Evolutionary conservation across 2,113 vertebrate species (phyloP), one percentile per base, ranked within the genome.

Genomic region (Myxocyprinus asiaticus): DNA sequence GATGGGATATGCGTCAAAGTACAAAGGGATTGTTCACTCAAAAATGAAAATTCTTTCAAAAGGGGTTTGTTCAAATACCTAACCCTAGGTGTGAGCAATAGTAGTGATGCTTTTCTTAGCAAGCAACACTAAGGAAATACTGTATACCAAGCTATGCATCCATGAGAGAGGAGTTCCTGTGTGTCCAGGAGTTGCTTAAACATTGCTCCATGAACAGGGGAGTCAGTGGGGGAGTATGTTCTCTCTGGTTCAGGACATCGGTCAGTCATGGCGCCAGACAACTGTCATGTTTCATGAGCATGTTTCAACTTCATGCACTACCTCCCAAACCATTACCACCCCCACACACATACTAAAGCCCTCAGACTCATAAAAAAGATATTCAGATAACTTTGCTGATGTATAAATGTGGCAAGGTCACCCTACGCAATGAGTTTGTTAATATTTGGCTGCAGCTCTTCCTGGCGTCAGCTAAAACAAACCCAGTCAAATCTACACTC

Each of bases 391-490:
- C 55, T 59, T 17, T 64, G 59, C 48, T 71, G 42, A 77, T 51
- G n/a, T 55, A 59, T 68, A 43, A 44, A 62, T 48, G 33, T 43
- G 48, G 68, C 17, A 67, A 69, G 76, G 64, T 78, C 71, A 79
- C 64, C 83, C 63, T 67, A 72, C 63, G 42, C 17, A 66, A 51
- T 83, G 67, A 80, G 65, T 81, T 69, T 51, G 78, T 53, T 62
- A 65, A 48, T 82, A 76, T 77, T 67, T 65, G 11, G 59, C 67
- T 73, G 48, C 59, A 67, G 76, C 63, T 83, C 83, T 84, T 84
- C 79, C 77, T 87, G 85, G 74, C 82, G 75, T 86, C 84, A 83
- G 83, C 78, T 50, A 69, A 86, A 82, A 55, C 73, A 67, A 80
- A 65, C 6, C 48, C 85, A 77, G 76, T 80, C 86, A 79, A 86